These are phyloP conservation scores for Oryzias celebensis DNA, from an alignment of 2,113 vertebrate genomes.

Conservation along the genomic window DNA sequence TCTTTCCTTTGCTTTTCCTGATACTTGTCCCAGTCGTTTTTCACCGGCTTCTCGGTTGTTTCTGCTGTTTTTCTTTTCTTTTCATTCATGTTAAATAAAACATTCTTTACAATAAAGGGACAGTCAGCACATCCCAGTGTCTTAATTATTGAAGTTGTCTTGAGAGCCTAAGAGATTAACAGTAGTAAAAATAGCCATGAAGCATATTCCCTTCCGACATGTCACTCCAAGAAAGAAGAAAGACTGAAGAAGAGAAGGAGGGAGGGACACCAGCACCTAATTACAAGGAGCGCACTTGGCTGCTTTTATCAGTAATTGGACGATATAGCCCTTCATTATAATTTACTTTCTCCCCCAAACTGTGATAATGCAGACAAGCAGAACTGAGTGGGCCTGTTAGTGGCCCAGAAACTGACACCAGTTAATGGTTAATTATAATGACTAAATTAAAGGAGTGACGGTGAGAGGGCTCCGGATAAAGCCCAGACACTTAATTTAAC, in stretches of 20 bases:
- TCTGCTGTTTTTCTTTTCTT: conserved; percentile 46
- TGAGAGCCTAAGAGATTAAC: conserved; percentile 75
- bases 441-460: conserved; percentile 98
- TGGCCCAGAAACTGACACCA: conserved; percentile 97
- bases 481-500: conserved; percentile 91
- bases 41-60: conserved; percentile 12
- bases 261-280: conserved; percentile 98
- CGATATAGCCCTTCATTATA: conserved; percentile 99
- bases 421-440: conserved; percentile 99
- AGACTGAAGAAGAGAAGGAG: conserved; percentile 74
- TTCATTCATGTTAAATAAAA: conserved; percentile 43
- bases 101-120: conserved; percentile 60
- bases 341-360: conserved; percentile 99
- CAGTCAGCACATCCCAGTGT: conserved; percentile 34
- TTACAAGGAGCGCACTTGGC: conserved; percentile 95
- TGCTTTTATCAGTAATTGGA: conserved; percentile 99
- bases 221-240: conserved; percentile 73
- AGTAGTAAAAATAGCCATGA: conserved; percentile 80
- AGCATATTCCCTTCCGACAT: conserved; percentile 72
- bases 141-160: conserved; percentile 74
- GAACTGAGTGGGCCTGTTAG: conserved; percentile 98
- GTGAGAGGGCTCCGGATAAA: conserved; percentile 86
- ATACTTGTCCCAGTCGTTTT: neutral
- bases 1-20: conserved; percentile 15
- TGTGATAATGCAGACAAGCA: conserved; percentile 99